phyloP scores from a whole-genome alignment of 2,113 vertebrate genomes.

The Clarias batrachus region DNA sequence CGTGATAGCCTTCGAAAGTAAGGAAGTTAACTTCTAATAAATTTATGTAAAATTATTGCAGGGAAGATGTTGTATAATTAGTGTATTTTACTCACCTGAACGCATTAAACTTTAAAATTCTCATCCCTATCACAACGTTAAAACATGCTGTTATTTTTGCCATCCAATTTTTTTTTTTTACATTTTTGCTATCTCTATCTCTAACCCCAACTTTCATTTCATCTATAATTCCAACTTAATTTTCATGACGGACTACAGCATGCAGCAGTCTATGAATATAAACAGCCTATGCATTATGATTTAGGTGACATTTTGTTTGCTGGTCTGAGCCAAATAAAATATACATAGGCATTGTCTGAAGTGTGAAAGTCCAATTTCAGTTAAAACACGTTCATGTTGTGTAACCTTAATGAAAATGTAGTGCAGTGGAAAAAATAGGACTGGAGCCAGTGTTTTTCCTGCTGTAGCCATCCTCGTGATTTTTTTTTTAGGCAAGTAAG shows the following conservation, averaged over 20 bases:
- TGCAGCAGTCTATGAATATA: not conserved
- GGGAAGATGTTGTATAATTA: not conserved
- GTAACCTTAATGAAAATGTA: not conserved
- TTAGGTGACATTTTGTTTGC: not conserved
- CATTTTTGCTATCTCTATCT: not conserved
- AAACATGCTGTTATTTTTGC: not conserved
- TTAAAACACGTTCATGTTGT: slow-evolving; percentile 4
- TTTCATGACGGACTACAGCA: not conserved
- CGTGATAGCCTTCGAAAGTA: not conserved
- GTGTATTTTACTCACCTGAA: not conserved
- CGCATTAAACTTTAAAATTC: not conserved
- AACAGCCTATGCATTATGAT: not conserved
- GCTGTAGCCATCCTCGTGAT: not conserved
- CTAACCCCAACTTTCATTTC: not conserved
- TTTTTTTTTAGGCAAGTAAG: not conserved
- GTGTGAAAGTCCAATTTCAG: not conserved
- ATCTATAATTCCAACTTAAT: not conserved
- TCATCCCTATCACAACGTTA: not conserved
- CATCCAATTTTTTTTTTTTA: too few relatives aligned
- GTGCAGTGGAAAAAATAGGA: not conserved
- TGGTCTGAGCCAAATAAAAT: not conserved
- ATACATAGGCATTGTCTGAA: not conserved
- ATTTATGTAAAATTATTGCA: not conserved
- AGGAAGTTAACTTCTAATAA: not conserved
- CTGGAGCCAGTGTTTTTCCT: slow-evolving; percentile 1